Base-by-base conservation (phyloP, 2,113 vertebrate species). In the Clarias batrachus region DNA sequence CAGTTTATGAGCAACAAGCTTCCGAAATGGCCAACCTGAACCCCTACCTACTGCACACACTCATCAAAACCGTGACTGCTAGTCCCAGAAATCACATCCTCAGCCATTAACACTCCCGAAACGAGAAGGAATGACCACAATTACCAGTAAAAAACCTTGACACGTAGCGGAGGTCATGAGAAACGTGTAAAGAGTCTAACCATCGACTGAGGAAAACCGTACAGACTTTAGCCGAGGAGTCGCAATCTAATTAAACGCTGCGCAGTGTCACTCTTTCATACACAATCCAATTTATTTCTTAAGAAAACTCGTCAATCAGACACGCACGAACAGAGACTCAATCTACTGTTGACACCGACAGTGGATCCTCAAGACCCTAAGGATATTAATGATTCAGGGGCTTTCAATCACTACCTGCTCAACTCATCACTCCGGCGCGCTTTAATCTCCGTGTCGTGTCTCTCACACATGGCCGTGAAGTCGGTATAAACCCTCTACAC, bases 141-240 rank as follows among this genome's bases (percentile, higher is more conserved):
- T 41, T 63, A 66, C 23, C 71, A 81, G 23, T 85, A 81, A 89
- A 87, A 48, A 86, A 87, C 59, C 85, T 87, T 68, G 66, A 86
- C 85, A 87, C 41, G 23, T 76, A 37, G 48, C 65, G 27, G 4
- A 62, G 57, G 57, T 62, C 57, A 2, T 62, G 33, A 77, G 83
- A 78, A 23, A 54, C 16, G 70, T 74, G 63, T 21, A 62, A 13
- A 41, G 54, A 71, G 70, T 33, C 66, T 71, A 71, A 70, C 30
- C 16, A 13, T 17, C 9, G 82, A 41, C 48, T 52, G 27, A 56
- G 17, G n/a, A 30, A 77, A 33, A 59, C 12, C 56, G 11, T 14
- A 19, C 12, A 25, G 54, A 37, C 21, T 23, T n/a, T 9, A 52
- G 68, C 56, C 17, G 54, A 74, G 56, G 16, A n/a, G 27, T 14